Base-by-base conservation (phyloP, 2,888 invertebrate species). In the Heliconius aoede region DNA sequence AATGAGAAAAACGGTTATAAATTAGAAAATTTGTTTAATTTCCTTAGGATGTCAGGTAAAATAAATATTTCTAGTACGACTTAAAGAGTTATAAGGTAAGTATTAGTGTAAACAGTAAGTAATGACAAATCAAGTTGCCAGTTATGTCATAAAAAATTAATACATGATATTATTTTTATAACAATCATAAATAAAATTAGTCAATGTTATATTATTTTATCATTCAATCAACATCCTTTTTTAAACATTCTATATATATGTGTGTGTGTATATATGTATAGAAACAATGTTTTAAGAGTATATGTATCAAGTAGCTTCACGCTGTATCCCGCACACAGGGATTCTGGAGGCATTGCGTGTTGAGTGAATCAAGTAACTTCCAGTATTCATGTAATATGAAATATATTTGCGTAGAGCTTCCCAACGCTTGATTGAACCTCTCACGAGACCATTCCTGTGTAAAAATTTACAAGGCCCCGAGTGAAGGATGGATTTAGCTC, bases 381-480 rank as follows among this genome's bases (percentile, higher is more conserved):
- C 7, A 40, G 24, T 65, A 40, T 65, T 40, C 40, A 40, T 40
- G 36, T 7, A 24, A 65, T 24, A 40, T 65, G 15, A 65, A 36
- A 65, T 24, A 36, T n/a, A 64, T 64, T 64, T 32, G 36, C 36
- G 36, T 65, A 65, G 36, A 68, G 55, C 18, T 55, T 55, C 30
- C 15, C 28, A 69, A 55, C 69, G 55, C 69, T 32, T 32, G 69
- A 74, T 67, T 58, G 65, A 26, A 18, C 51, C 30, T 64, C 24
- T 51, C 32, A 60, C 61, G 46, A 69, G 73, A 61, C 28, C 61
- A 60, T 65, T 60, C 18, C 72, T 40, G 32, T 82, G 84, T 82
- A 80, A 85, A 84, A 84, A 84, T 81, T 83, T 81, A 78, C 76
- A 76, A 79, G 82, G 81, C 80, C 80, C 46, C 69, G 69, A 77